Evolutionary conservation across 2,888 invertebrate genomes (phyloP), one percentile per base, ranked within the genome.

Genomic region (Xylota segnis): DNA sequence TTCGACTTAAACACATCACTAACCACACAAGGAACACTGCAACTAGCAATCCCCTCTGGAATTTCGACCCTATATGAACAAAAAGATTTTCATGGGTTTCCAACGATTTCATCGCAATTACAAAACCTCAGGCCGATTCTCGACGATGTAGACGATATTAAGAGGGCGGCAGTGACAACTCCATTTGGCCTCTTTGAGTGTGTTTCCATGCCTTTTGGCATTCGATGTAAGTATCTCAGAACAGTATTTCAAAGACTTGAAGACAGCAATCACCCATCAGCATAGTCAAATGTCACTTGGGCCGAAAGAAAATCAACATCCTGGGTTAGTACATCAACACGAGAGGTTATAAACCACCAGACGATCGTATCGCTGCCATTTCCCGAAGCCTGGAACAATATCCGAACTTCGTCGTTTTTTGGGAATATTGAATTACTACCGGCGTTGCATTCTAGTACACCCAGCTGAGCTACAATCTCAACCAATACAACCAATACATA

Each of bases 351-450:
- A 27, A 29, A 32, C 54, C 54, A 2, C 54, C 54, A n/a, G 32
- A 54, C 9, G 54, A n/a, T 12, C 54, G 54, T n/a, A n/a, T 32
- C 5, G 0, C 5, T 5, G 50, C 50, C 6, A 50, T 50, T 50
- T 50, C n/a, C 10, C 29, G n/a, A 54, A 54, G 32, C 54, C 32
- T 32, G 9, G 32, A 54, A 54, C 54, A 5, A 29, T 32, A 5
- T n/a, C 12, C 14, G 54, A 32, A 5, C 54, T 54, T 32, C 32
- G 32, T 12, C 54, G 54, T 32, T 54, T 54, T 32, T 27, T 54
- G 32, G 32, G 54, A n/a, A 54, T 56, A 34, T 14, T 34, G 29
- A 56, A 56, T 16, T 56, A 34, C 7, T 56, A 56, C 34, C 32
- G 56, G 0, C 32, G 56, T 16, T 34, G 56, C 52, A 27, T 52